These are phyloP conservation scores for Drymonia ruficornis DNA, from an alignment of 2,888 invertebrate genomes.

Conservation along the genomic window DNA sequence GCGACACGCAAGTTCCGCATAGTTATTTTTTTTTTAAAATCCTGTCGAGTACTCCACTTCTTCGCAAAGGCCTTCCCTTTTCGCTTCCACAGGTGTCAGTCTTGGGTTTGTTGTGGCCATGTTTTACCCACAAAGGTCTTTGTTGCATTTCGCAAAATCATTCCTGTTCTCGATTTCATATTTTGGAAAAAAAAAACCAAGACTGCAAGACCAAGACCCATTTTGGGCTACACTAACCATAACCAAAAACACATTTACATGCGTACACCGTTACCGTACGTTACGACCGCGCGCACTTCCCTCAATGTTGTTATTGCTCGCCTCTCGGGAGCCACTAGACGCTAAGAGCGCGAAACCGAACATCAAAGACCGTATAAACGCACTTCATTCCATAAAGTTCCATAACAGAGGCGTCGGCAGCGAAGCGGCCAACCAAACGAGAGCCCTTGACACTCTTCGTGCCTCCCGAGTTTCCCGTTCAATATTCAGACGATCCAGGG, in stretches of 20 bases:
- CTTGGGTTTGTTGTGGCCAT: too few species aligned
- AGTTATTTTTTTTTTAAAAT: too few species aligned
- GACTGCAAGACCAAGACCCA: too few species aligned
- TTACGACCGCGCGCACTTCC: conserved; percentile 65
- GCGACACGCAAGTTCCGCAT: too few species aligned
- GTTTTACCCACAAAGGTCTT: too few species aligned
- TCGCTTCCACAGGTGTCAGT: too few species aligned
- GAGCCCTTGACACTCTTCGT: conserved; percentile 57
- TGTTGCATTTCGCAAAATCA: too few species aligned
- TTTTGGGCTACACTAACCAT: conserved; percentile 4
- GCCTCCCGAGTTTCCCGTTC: conserved; percentile 39
- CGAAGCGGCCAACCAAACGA: conserved; percentile 57
- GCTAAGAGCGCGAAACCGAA: conserved; percentile 74
- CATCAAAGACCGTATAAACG: conserved; percentile 79
- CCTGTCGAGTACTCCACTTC: too few species aligned
- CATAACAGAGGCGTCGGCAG: conserved; percentile 67
- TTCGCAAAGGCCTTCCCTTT: too few species aligned
- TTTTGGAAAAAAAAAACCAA: too few species aligned
- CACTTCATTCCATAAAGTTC: conserved; percentile 78
- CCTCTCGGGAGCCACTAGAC: conserved; percentile 71
- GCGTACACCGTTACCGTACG: conserved; percentile 51
- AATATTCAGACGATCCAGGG: conserved; percentile 30
- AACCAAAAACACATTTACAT: conserved; percentile 52
- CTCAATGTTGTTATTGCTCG: conserved; percentile 67
- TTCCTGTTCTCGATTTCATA: too few species aligned